Conservation (phyloP, 2,113 vertebrate genomes). For the Accipiter cooperii region DNA sequence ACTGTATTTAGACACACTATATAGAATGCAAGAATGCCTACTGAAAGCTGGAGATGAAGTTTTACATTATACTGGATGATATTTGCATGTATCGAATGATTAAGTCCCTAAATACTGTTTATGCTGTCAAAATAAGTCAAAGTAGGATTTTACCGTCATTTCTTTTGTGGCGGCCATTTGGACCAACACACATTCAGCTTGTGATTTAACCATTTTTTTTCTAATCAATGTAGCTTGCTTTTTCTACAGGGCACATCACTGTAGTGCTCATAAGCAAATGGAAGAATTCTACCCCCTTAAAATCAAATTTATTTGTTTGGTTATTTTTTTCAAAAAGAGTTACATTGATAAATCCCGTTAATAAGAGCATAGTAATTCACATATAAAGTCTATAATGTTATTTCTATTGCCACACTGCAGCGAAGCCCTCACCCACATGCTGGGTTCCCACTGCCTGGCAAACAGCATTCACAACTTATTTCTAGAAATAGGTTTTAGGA, state of each 20-base stretch:
- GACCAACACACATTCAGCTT: background rate
- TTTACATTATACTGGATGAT: background rate
- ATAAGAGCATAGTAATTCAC: background rate
- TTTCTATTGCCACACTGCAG: background rate
- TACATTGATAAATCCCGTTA: background rate
- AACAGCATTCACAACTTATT: background rate
- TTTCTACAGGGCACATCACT: background rate
- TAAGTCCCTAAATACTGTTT: background rate
- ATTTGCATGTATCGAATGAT: background rate
- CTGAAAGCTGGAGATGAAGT: background rate
- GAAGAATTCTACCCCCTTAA: background rate
- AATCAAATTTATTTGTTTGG: background rate
- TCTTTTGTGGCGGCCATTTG: background rate
- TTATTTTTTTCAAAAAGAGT: background rate
- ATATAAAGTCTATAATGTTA: background rate
- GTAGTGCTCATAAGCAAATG: background rate
- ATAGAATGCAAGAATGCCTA: constrained; percentile 22
- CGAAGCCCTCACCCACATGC: background rate
- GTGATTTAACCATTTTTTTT: background rate
- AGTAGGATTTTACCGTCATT: background rate
- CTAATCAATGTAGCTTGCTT: background rate
- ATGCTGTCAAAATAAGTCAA: background rate
- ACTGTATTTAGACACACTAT: background rate
- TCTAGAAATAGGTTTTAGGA: background rate
- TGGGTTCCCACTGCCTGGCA: background rate